Percentiles rank a stretch among this genome's conserved stretches.
phyloP scores from a whole-genome alignment of 1,140 invertebrate species.

The Pseudomyrmex gracilis region DNA sequence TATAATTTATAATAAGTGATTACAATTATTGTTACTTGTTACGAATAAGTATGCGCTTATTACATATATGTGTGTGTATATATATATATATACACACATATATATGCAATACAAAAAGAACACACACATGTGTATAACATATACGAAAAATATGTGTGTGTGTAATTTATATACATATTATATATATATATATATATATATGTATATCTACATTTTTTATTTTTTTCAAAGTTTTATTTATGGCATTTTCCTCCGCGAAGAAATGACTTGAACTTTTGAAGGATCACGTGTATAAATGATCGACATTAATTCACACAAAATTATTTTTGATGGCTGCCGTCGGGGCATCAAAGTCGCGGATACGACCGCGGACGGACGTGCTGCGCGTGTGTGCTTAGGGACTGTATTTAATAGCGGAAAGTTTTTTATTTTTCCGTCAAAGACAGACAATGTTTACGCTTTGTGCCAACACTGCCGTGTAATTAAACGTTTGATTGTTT shows the following conservation, averaged over 20 bases:
- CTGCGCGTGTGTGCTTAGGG: constrained; percentile 40
- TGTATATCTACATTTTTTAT: constrained; percentile 42
- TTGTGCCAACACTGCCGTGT: constrained; percentile 72
- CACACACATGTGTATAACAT: too few relatives aligned
- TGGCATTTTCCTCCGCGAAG: too few relatives aligned
- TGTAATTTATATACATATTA: constrained; percentile 2
- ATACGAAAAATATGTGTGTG: not conserved
- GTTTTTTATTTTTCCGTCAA: constrained; percentile 45
- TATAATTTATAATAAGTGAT: not conserved
- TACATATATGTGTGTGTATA: too few relatives aligned
- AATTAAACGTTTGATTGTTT: constrained; percentile 56
- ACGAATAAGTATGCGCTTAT: too few relatives aligned
- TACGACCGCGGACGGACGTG: constrained; percentile 7
- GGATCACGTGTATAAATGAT: constrained; percentile 29
- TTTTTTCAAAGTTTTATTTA: not conserved
- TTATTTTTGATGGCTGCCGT: constrained; percentile 22
- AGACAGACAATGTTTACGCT: constrained; percentile 65
- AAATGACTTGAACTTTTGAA: constrained; percentile 5
- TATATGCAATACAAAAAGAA: too few relatives aligned
- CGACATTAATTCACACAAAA: constrained; percentile 10
- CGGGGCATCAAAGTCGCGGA: constrained; percentile 19
- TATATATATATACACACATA: too few relatives aligned
- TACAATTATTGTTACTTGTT: too few relatives aligned
- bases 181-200: constrained; percentile 32
- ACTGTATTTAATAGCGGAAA: constrained; percentile 46